Evolutionary conservation across 2,797 vertebrate species (phyloP).

Genomic region (Melopsittacus undulatus): DNA sequence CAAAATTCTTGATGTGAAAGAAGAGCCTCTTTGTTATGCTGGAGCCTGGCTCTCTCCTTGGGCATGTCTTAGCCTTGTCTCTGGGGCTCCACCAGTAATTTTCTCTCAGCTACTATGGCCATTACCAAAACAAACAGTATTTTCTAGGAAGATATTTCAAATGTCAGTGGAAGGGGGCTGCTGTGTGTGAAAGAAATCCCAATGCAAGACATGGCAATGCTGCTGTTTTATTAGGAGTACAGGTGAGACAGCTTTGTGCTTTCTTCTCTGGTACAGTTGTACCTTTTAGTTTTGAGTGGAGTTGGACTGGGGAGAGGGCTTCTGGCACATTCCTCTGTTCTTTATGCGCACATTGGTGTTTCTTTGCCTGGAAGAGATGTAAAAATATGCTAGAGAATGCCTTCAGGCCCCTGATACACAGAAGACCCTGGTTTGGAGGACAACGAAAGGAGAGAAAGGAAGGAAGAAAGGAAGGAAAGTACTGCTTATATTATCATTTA

Average conservation of each 20-base stretch:
- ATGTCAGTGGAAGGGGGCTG: not conserved
- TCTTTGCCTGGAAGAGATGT: constrained; percentile 42
- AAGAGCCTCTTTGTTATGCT: not conserved
- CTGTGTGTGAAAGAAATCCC: not conserved
- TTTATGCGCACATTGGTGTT: not conserved
- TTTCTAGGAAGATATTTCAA: not conserved
- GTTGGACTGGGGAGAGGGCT: fast-evolving
- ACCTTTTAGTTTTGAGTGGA: not conserved
- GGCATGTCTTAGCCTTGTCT: not conserved
- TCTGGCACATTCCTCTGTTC: constrained; percentile 39
- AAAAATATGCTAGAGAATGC: not conserved
- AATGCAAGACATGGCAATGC: not conserved
- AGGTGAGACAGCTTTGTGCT: not conserved
- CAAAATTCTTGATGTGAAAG: not conserved
- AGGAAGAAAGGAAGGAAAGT: not conserved
- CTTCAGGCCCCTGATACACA: not conserved
- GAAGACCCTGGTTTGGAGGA: not conserved
- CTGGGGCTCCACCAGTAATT: not conserved
- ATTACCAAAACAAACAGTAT: not conserved
- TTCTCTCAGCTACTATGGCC: not conserved
- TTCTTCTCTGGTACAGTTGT: fast-evolving
- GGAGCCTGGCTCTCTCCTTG: not conserved
- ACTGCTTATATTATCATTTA: not conserved
- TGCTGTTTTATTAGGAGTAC: constrained; percentile 44
- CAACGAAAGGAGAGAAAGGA: not conserved